A percentile compares a stretch with the other conserved stretches of the same genome.
phyloP scores from a whole-genome alignment of 2,797 vertebrate species.

The Anabas testudineus region DNA sequence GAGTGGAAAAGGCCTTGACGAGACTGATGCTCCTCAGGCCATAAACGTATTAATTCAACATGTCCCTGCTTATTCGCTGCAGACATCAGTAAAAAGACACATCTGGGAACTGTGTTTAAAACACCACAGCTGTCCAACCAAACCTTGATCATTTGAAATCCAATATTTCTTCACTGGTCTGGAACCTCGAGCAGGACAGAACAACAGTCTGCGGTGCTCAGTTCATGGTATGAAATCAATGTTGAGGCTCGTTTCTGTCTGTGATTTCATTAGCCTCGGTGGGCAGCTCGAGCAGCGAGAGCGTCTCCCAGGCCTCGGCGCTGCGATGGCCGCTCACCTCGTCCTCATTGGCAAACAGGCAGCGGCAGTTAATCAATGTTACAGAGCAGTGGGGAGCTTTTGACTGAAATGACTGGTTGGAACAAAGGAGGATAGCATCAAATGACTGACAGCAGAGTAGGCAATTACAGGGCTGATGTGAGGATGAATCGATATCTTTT shows the following conservation, averaged over 20 bases:
- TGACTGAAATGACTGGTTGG: constrained; percentile 45
- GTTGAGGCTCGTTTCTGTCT: constrained; percentile 35
- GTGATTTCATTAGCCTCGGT: constrained; percentile 52
- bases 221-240: constrained; percentile 63
- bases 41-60: neutral
- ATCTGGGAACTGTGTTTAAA: neutral
- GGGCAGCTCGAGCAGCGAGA: constrained; percentile 2
- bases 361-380: constrained; percentile 71
- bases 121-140: neutral
- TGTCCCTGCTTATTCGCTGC: constrained; percentile 3
- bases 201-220: neutral
- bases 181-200: constrained; percentile 10
- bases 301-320: neutral
- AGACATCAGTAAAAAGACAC: neutral
- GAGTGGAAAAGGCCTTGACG: neutral
- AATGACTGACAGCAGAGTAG: constrained; percentile 59
- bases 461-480: constrained; percentile 45
- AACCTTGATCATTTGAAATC: constrained; percentile 26
- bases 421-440: constrained; percentile 43
- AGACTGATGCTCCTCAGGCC: neutral
- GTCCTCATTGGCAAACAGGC: constrained; percentile 50
- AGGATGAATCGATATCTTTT: constrained; percentile 57
- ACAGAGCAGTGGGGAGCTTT: constrained; percentile 22
- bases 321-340: constrained; percentile 6
- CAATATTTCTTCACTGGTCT: constrained; percentile 36